Percentiles rank a stretch among this genome's conserved stretches.
Evolutionary conservation across 2,888 invertebrate genomes (phyloP).

Genomic region (Drosophila putrida): DNA sequence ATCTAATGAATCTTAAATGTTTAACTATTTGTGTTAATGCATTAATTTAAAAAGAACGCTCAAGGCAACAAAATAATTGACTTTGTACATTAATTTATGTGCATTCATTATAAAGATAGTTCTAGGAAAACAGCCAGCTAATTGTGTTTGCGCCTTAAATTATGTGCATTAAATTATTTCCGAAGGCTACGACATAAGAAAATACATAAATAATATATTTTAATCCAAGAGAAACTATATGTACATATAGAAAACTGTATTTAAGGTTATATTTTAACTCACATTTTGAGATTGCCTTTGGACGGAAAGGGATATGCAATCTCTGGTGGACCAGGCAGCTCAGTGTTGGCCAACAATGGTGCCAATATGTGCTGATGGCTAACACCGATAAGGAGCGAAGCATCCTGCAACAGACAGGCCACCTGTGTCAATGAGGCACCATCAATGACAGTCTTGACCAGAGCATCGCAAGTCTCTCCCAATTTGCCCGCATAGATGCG

Average conservation of each 20-base stretch:
- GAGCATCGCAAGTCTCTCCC: constrained; percentile 88
- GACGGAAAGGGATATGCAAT: constrained; percentile 89
- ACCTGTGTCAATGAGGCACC: constrained; percentile 89
- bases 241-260: not conserved
- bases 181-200: too few species aligned
- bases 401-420: constrained; percentile 89
- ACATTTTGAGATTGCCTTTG: constrained; percentile 89
- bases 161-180: too few species aligned
- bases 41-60: too few species aligned
- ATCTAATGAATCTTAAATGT: too few species aligned
- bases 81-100: too few species aligned
- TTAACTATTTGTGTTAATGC: too few species aligned
- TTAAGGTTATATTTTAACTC: constrained; percentile 43
- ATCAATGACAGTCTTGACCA: constrained; percentile 91
- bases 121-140: too few species aligned
- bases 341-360: constrained; percentile 88
- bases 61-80: too few species aligned
- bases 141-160: too few species aligned
- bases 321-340: constrained; percentile 87
- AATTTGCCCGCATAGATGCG: constrained; percentile 89
- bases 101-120: too few species aligned
- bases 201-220: not conserved
- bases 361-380: constrained; percentile 90
- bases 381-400: constrained; percentile 89
- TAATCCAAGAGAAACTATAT: too few species aligned